A percentile compares a stretch with the other conserved stretches of the same genome.
Conservation (phyloP, 2,113 vertebrate species). For the Strix uralensis region DNA sequence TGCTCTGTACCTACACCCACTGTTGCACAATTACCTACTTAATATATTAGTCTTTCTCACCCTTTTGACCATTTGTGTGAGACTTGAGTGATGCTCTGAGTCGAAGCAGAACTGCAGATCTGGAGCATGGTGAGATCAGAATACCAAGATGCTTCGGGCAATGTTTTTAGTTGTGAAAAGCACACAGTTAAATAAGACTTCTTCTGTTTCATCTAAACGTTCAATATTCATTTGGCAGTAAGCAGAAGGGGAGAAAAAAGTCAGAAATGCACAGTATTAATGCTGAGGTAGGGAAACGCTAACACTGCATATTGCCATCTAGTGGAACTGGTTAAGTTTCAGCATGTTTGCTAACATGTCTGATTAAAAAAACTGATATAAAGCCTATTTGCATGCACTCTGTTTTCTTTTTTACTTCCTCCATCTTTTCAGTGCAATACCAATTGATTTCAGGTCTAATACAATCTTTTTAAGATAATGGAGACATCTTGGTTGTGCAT, state of each 20-base stretch:
- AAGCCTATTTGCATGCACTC: not conserved
- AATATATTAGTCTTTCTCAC: not conserved
- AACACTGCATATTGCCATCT: not conserved
- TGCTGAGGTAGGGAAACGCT: not conserved
- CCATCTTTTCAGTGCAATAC: not conserved
- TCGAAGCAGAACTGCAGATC: not conserved
- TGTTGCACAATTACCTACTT: not conserved
- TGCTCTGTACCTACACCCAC: not conserved
- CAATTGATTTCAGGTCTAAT: not conserved
- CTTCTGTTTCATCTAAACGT: not conserved
- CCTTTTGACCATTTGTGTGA: not conserved
- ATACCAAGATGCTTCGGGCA: accelerated
- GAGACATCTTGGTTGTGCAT: not conserved
- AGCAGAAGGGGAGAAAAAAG: not conserved
- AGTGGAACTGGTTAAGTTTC: not conserved
- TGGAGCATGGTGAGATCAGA: not conserved
- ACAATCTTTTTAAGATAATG: not conserved
- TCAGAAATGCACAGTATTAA: not conserved
- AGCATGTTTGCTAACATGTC: accelerated
- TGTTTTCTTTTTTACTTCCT: not conserved
- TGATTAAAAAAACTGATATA: not conserved
- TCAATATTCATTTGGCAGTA: not conserved
- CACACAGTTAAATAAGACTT: not conserved
- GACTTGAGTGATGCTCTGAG: not conserved
- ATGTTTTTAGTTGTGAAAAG: not conserved